Evolutionary conservation across 2,113 vertebrate species (phyloP).

Genomic region (Oreochromis aureus): DNA sequence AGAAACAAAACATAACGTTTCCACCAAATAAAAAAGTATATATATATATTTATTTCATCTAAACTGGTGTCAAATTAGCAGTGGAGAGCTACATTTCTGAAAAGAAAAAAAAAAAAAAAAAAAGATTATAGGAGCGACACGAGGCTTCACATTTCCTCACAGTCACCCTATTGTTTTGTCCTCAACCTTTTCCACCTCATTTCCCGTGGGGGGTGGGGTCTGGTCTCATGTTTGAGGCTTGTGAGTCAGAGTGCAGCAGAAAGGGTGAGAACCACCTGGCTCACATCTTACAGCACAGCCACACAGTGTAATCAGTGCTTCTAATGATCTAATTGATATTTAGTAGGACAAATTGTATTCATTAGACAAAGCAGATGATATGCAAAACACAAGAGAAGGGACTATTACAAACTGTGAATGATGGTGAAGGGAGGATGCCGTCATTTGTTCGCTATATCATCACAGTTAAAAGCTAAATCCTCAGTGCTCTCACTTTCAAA

Average conservation of each 20-base stretch:
- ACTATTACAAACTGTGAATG: neutral
- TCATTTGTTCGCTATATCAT: neutral
- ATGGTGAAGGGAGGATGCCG: neutral
- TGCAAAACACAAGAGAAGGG: neutral
- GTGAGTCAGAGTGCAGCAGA: neutral
- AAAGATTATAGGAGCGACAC: neutral
- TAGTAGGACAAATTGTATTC: neutral
- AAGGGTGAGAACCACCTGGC: neutral
- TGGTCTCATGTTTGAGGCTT: neutral
- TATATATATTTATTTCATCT: neutral
- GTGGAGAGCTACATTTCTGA: neutral
- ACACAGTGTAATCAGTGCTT: neutral
- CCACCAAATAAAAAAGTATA: neutral
- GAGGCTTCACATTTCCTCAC: neutral
- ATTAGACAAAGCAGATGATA: neutral
- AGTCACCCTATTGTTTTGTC: neutral
- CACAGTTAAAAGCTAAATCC: neutral
- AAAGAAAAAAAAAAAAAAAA: neutral
- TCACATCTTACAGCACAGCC: neutral
- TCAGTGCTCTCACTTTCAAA: neutral
- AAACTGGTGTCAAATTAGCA: neutral
- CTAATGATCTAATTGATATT: neutral
- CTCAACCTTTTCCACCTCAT: neutral
- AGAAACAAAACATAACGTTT: neutral
- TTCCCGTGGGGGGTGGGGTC: neutral